Percentiles rank a stretch among this genome's conserved stretches.
Conservation (phyloP, 1,140 invertebrate genomes). For the Capitella teleta region DNA sequence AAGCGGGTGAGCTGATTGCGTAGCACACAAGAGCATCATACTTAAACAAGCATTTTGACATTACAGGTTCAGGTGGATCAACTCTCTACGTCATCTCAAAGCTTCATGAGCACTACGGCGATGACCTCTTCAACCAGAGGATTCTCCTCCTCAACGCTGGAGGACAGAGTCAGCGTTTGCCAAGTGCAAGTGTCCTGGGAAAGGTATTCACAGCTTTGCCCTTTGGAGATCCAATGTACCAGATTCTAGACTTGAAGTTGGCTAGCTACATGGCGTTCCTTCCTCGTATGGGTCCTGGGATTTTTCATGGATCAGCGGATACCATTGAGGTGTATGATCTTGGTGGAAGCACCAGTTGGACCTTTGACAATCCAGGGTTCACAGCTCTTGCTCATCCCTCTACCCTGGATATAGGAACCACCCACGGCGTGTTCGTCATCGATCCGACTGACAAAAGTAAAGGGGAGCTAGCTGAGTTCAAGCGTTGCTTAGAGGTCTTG, state of each 20-base stretch:
- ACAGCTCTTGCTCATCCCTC: constrained; percentile 44
- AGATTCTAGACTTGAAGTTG: constrained; percentile 44
- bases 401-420: constrained; percentile 31
- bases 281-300: constrained; percentile 37
- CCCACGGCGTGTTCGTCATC: constrained; percentile 45
- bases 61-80: constrained; percentile 44
- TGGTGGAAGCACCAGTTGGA: constrained; percentile 18
- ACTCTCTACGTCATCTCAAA: constrained; percentile 33
- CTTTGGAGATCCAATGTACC: constrained; percentile 19
- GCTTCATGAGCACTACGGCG: constrained; percentile 26
- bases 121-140: constrained; percentile 22
- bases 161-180: constrained; percentile 44
- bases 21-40: background rate
- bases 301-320: constrained; percentile 44
- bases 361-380: constrained; percentile 35
- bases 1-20: constrained; percentile 27
- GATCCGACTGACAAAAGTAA: constrained; percentile 11
- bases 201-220: constrained; percentile 44
- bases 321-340: constrained; percentile 41
- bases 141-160: constrained; percentile 45
- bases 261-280: constrained; percentile 42
- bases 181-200: constrained; percentile 40
- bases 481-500: constrained; percentile 37
- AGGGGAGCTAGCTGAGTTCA: constrained; percentile 16
- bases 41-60: constrained; percentile 3